Conservation (phyloP, 2,797 vertebrate species). For the Crocidura indochinensis region DNA sequence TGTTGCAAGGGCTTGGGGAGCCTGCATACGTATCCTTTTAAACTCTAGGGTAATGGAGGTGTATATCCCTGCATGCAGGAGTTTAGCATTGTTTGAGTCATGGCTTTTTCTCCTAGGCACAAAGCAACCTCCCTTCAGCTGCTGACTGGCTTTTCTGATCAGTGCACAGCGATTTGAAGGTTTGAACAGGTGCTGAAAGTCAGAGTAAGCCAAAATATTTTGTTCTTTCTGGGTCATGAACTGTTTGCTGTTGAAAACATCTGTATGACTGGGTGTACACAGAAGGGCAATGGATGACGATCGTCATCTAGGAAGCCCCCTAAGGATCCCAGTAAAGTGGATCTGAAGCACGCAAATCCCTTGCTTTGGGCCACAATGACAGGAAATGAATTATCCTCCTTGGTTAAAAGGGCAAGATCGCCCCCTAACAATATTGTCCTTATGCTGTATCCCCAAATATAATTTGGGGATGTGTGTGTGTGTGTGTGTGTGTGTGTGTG, state of each 20-base stretch:
- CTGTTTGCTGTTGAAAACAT: conserved; percentile 77
- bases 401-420: conserved; percentile 79
- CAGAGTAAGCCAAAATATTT: conserved; percentile 79
- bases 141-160: neutral
- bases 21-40: neutral
- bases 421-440: conserved; percentile 71
- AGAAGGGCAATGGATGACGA: conserved; percentile 1
- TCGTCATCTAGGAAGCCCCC: conserved; percentile 62
- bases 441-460: conserved; percentile 61
- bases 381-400: conserved; percentile 80
- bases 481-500: neutral
- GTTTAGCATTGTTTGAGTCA: neutral
- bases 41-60: neutral
- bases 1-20: neutral
- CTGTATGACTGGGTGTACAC: conserved; percentile 61
- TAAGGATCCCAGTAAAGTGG: conserved; percentile 76
- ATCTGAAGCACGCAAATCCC: conserved; percentile 57
- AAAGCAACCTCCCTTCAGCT: neutral
- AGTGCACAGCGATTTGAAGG: neutral
- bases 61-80: neutral
- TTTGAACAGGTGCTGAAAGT: conserved; percentile 84
- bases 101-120: neutral
- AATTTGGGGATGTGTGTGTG: neutral
- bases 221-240: conserved; percentile 63
- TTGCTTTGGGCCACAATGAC: conserved; percentile 67